Base-by-base conservation (phyloP, 2,113 vertebrate species). In the Cettia cetti region DNA sequence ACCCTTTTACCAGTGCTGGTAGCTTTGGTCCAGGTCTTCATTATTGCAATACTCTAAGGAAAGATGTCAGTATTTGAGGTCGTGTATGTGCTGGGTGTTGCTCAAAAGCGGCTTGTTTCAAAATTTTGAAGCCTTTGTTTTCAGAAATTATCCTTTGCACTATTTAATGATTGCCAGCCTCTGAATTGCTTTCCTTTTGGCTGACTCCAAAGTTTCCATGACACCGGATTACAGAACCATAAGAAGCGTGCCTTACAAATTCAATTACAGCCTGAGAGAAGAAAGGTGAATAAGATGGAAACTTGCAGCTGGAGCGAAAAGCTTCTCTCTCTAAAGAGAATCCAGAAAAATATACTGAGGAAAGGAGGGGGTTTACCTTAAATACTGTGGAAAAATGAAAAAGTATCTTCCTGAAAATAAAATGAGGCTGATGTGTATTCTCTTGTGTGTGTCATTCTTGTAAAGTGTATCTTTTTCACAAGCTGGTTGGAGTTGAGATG, bases 201-300 rank as follows among this genome's bases (percentile, higher is more conserved):
- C 81, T 66, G 72, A 47, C 47, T 92, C 82, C 85, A 90, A 92
- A 94, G 90, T 96, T 96, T 94, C 94, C 94, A 95, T 93, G 92
- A 81, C 68, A 88, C 47, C 1, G 2, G 88, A 80, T 95, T 92
- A 88, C 0, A 0, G 63, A 63, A 44, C 47, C 22, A 7, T 65
- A 30, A 93, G 68, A 82, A 88, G 40, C 56, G 40, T 6, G 24
- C 31, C 78, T 77, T 81, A 45, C 82, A 93, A 66, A 86, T 88
- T 88, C 93, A 86, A 27, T 90, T 82, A 81, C 52, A 75, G 56
- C 42, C 69, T 2, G 6, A n/a, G 59, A 95, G 69, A 94, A 88
- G 66, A 88, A 93, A 93, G 71, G 68, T 78, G 88, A 94, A 56
- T 54, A 81, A 86, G 77, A 78, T 3, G 5, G 68, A 83, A 90